Evolutionary conservation across 2,888 invertebrate species (phyloP).

Genomic region (Acronicta alni): DNA sequence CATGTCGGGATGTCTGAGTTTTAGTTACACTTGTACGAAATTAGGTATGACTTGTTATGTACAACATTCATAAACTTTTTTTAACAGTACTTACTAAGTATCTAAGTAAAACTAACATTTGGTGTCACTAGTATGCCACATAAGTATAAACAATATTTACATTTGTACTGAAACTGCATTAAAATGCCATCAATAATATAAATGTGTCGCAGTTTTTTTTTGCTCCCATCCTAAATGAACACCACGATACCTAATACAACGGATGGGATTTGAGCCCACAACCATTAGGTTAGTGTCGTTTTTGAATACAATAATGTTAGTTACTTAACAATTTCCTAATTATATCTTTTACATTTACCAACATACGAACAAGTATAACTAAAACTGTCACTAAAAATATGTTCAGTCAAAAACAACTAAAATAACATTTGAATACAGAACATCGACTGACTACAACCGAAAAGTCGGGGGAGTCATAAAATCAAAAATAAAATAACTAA

Average conservation of each 20-base stretch:
- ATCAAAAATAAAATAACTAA: constrained; percentile 31
- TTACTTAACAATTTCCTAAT: background rate
- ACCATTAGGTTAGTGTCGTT: too few species aligned
- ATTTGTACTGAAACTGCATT: constrained; percentile 30
- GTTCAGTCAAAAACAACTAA: background rate
- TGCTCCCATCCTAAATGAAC: too few species aligned
- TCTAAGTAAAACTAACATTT: constrained; percentile 33
- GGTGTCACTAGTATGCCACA: constrained; percentile 34
- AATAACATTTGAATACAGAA: constrained; percentile 12
- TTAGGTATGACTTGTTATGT: constrained; percentile 4
- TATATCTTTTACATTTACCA: background rate
- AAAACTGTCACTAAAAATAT: background rate
- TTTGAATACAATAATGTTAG: background rate
- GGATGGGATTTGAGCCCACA: too few species aligned
- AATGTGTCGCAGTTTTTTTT: too few species aligned
- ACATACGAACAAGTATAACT: constrained; percentile 30
- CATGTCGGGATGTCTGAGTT: background rate
- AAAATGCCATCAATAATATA: background rate
- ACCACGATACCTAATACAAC: too few species aligned
- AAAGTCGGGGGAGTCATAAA: constrained; percentile 30
- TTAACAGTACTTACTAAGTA: background rate
- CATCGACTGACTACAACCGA: constrained; percentile 3
- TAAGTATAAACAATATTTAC: constrained; percentile 19
- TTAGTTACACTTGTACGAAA: constrained; percentile 39
- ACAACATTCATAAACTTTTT: constrained; percentile 7